Evolutionary conservation across 2,888 invertebrate species (phyloP).

Genomic region (Drosophila flavopinicola): DNA sequence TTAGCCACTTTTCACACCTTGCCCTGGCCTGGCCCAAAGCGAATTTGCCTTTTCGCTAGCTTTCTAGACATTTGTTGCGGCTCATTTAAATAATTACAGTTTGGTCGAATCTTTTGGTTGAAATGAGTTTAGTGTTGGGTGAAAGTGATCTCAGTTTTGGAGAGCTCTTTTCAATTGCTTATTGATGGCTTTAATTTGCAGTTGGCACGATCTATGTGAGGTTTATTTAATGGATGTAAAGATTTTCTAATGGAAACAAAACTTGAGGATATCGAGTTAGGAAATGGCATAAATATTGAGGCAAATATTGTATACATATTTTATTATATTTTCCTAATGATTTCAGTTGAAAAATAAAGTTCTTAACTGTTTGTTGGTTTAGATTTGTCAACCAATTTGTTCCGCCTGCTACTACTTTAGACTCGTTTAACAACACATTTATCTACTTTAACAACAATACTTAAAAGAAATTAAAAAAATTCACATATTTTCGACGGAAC

Average conservation of each 20-base stretch:
- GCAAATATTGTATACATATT: too few species aligned
- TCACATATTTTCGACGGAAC: conserved; percentile 7
- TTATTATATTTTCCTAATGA: too few species aligned
- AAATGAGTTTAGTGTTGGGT: conserved; percentile 26
- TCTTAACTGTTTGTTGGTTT: too few species aligned
- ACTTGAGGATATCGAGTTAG: too few species aligned
- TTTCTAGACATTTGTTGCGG: conserved; percentile 36
- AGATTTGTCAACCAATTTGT: too few species aligned
- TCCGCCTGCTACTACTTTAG: too few species aligned
- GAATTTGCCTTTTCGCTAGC: conserved; percentile 32
- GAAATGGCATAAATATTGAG: too few species aligned
- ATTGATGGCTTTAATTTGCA: conserved; percentile 2
- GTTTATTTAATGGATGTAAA: too few species aligned
- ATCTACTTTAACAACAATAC: not conserved
- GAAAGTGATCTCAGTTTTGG: conserved; percentile 36
- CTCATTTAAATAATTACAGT: conserved; percentile 42
- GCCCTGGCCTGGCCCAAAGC: conserved; percentile 34
- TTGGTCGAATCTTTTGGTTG: not conserved
- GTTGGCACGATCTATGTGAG: not conserved
- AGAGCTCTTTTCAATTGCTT: conserved; percentile 11
- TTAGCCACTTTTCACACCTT: conserved; percentile 70
- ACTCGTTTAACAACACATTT: not conserved
- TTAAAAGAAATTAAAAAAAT: not conserved
- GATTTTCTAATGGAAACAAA: too few species aligned
- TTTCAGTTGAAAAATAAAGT: too few species aligned